Conservation (phyloP, 2,888 invertebrate species). For the Drosophila tanythrix region DNA sequence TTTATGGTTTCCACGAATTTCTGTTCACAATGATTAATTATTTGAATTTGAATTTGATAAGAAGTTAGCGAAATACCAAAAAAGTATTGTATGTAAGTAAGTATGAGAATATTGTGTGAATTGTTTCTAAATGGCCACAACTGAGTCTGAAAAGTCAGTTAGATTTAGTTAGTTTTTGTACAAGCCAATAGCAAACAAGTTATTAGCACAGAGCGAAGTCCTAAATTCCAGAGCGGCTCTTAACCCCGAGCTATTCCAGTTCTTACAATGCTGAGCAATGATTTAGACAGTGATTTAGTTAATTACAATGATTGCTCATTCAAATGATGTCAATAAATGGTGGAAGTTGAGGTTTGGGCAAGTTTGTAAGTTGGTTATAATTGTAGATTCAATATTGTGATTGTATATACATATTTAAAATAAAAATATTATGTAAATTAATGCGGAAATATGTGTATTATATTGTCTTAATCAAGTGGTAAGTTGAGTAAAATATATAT, state of each 20-base stretch:
- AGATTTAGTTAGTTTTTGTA: conserved; percentile 4
- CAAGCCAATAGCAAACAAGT: conserved; percentile 34
- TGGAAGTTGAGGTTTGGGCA: conserved; percentile 3
- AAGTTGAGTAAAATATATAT: conserved; percentile 14
- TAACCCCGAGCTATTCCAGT: conserved; percentile 31
- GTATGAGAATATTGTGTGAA: background rate
- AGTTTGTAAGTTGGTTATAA: conserved; percentile 18
- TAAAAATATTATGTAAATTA: background rate
- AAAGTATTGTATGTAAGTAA: no score
- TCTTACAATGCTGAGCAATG: conserved; percentile 20
- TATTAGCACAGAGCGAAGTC: conserved; percentile 33
- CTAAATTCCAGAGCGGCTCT: conserved; percentile 48
- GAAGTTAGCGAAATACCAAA: background rate
- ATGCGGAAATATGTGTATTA: conserved; percentile 5
- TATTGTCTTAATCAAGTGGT: conserved; percentile 6
- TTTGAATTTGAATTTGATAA: background rate
- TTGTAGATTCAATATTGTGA: conserved; percentile 1
- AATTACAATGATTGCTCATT: conserved; percentile 38
- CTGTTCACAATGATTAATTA: background rate
- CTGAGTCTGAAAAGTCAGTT: background rate
- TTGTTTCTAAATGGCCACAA: conserved; percentile 3
- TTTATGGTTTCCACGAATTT: background rate
- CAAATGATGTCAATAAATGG: conserved; percentile 21
- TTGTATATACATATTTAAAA: background rate
- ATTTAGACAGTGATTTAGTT: conserved; percentile 43